A percentile compares a stretch with the other conserved stretches of the same genome.
Evolutionary conservation across 1,140 invertebrate genomes (phyloP).

Genomic region (Sipha flava): DNA sequence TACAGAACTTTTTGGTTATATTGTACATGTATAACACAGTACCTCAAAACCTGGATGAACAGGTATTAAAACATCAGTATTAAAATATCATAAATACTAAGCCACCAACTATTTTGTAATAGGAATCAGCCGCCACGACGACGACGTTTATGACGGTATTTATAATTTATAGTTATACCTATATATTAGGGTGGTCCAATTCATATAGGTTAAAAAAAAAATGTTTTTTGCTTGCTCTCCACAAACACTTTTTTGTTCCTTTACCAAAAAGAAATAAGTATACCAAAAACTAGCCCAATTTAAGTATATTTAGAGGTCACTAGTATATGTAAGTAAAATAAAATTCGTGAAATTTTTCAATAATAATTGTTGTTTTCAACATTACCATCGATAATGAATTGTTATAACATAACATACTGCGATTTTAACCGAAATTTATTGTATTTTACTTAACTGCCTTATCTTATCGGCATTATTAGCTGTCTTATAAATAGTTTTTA

Average conservation of each 20-base stretch:
- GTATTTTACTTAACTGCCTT: background rate
- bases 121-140: no score
- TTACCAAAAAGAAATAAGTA: background rate
- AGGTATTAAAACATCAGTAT: no score
- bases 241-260: background rate
- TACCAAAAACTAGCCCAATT: background rate
- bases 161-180: no score
- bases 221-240: background rate
- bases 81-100: no score
- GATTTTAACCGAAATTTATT: background rate
- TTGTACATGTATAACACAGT: no score
- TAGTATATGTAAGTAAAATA: background rate
- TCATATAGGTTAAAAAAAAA: background rate
- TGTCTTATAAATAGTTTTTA: background rate
- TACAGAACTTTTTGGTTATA: no score
- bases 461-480: background rate
- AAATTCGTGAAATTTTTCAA: background rate
- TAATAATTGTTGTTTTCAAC: background rate
- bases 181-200: background rate
- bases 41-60: no score
- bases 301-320: background rate
- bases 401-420: background rate
- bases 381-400: background rate
- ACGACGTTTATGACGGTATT: no score
- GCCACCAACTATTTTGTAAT: no score